Conservation (phyloP, 2,113 vertebrate genomes). For the Puffinus mauretanicus region DNA sequence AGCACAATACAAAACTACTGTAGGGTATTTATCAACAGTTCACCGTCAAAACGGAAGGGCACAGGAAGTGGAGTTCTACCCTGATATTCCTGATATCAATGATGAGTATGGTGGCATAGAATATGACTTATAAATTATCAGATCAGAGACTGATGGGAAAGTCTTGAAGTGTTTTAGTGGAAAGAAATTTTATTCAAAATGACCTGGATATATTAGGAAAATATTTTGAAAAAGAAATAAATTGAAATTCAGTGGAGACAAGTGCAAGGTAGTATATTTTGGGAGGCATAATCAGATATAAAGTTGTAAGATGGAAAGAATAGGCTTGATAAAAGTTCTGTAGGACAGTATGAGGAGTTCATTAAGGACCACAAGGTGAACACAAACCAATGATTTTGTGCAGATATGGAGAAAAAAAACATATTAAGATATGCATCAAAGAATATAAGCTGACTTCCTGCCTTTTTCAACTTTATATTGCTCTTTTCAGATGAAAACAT, state of each 20-base stretch:
- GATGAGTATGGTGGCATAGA: background rate
- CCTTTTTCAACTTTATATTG: background rate
- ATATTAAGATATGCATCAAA: background rate
- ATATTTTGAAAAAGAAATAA: background rate
- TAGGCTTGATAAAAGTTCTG: background rate
- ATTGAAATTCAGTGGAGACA: background rate
- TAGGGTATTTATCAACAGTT: background rate
- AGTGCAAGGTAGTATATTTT: background rate
- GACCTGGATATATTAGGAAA: background rate
- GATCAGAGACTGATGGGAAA: background rate
- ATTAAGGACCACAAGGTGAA: background rate
- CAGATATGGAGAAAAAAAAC: background rate
- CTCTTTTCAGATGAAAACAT: background rate
- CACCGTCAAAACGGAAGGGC: background rate
- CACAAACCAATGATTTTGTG: background rate
- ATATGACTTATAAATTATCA: background rate
- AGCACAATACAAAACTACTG: background rate
- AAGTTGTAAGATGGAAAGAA: background rate
- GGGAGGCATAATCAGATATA: background rate
- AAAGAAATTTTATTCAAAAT: background rate
- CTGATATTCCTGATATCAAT: background rate
- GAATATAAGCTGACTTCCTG: background rate
- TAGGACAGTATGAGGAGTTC: background rate
- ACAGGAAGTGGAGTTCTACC: background rate
- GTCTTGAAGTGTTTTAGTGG: background rate